Base-by-base conservation (phyloP, 2,797 vertebrate species). In the Craterocephalus amniculus region DNA sequence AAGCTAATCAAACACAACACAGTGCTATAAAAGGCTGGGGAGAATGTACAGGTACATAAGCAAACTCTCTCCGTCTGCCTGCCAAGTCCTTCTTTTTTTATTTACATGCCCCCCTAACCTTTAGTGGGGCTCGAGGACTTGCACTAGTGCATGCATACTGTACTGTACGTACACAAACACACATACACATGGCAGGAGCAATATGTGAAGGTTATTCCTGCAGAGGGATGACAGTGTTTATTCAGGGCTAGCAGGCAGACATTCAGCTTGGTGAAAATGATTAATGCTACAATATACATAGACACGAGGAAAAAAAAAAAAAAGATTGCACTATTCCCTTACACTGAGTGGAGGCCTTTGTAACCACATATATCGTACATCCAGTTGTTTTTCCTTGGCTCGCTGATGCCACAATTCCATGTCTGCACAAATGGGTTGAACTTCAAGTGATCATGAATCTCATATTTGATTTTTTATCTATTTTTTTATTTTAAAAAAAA, bases 201-300 rank as follows among this genome's bases (percentile, higher is more conserved):
- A 88, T 87, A 90, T 88, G 83, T 88, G 89, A 91, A 92, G 89
- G 90, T 92, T 91, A 92, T 89, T 89, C 87, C 86, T 87, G 87
- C 76, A 73, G 87, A 88, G 79, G 78, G 86, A 90, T 89, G 90
- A 90, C 84, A 85, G 88, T 93, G 91, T 93, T 93, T 93, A 91
- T 91, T 91, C 87, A 91, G 84, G 87, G 87, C 85, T 87, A 82
- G 87, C 87, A 79, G 83, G 85, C 76, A 86, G 82, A 93, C 91
- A 92, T 92, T 91, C 89, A 91, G 87, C 87, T 55, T 16, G 81
- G 70, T 78, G 87, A 85, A 88, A 83, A 91, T 92, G 91, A 93
- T 93, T 90, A 91, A 92, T 91, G 90, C 85, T 71, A 83, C 77
- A 87, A 87, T 87, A 91, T 88, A 91, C 89, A 89, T 87, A 83